Percentiles rank a stretch among this genome's conserved stretches.
Conservation (phyloP, 2,888 invertebrate genomes). For the Caenorhabditis sp. region DNA sequence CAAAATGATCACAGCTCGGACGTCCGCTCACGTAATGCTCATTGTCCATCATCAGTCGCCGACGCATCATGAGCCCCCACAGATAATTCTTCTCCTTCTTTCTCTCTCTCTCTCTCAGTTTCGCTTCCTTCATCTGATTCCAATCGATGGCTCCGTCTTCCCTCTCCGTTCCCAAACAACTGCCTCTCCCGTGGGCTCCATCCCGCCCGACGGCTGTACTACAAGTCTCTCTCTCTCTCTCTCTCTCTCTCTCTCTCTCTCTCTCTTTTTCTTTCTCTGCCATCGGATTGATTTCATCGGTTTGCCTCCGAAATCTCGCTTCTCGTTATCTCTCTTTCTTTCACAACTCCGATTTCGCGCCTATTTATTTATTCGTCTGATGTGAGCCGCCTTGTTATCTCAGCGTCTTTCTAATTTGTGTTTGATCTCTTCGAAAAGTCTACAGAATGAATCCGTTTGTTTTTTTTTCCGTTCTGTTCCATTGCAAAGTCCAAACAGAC, state of each 20-base stretch:
- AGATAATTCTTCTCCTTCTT: slow-evolving; percentile 12
- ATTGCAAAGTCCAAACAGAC: too few species aligned
- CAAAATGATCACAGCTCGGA: not conserved
- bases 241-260: slow-evolving; percentile 15
- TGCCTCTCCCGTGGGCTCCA: not conserved
- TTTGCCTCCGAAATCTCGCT: not conserved
- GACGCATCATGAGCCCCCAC: slow-evolving; percentile 9
- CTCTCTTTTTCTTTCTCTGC: slow-evolving; percentile 12
- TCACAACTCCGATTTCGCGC: not conserved
- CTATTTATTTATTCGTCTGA: slow-evolving; percentile 12
- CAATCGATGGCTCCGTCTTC: slow-evolving; percentile 11
- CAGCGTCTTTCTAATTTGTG: not conserved
- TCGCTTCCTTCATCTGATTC: slow-evolving; percentile 10
- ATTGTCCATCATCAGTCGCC: slow-evolving; percentile 19
- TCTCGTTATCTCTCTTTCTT: not conserved
- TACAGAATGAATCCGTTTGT: too few species aligned
- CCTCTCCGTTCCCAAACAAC: not conserved
- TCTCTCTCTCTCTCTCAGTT: not conserved
- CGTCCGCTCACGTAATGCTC: slow-evolving; percentile 12
- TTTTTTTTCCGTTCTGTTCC: too few species aligned
- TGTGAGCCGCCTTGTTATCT: not conserved
- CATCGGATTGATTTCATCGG: slow-evolving; percentile 5
- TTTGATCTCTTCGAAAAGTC: not conserved
- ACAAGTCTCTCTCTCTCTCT: slow-evolving; percentile 18
- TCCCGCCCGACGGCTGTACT: slow-evolving; percentile 18